These are phyloP conservation scores for Thera britannica DNA, from an alignment of 2,888 invertebrate species.

Conservation along the genomic window DNA sequence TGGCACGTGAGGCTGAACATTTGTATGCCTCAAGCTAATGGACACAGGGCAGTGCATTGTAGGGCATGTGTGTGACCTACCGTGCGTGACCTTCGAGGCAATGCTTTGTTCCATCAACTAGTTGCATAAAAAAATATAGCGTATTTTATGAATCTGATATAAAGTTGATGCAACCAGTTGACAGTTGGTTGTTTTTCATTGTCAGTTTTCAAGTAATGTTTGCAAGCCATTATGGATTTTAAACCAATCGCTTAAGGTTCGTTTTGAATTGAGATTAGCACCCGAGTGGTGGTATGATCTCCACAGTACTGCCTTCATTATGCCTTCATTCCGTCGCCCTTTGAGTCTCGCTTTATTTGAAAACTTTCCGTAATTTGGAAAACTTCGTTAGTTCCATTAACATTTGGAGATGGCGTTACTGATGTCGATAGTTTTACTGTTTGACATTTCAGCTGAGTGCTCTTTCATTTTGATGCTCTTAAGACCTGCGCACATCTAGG, in stretches of 20 bases:
- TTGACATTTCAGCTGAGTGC: conserved; percentile 9
- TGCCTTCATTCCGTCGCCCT: conserved; percentile 55
- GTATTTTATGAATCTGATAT: too few relatives aligned
- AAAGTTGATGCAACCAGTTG: too few relatives aligned
- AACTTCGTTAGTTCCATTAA: conserved; percentile 75
- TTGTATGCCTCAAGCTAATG: too few relatives aligned
- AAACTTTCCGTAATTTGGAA: conserved; percentile 76
- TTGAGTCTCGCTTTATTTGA: conserved; percentile 79
- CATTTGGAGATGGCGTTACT: conserved; percentile 52
- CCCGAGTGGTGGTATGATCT: conserved; percentile 7
- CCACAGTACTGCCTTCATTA: conserved; percentile 65
- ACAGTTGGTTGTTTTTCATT: too few relatives aligned
- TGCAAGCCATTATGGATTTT: conserved; percentile 1
- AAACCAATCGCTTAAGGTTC: background rate
- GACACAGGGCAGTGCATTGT: too few relatives aligned
- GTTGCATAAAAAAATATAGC: too few relatives aligned
- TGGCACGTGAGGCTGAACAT: too few relatives aligned
- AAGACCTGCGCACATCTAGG: too few relatives aligned
- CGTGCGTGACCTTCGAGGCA: too few relatives aligned
- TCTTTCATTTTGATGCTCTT: background rate
- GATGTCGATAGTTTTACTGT: conserved; percentile 36
- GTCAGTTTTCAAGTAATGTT: too few relatives aligned
- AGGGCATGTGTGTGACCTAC: too few relatives aligned
- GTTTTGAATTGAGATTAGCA: background rate
- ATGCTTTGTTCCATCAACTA: too few relatives aligned